These are phyloP conservation scores for Stercorarius parasiticus DNA, from an alignment of 2,113 vertebrate genomes.

Conservation along the genomic window DNA sequence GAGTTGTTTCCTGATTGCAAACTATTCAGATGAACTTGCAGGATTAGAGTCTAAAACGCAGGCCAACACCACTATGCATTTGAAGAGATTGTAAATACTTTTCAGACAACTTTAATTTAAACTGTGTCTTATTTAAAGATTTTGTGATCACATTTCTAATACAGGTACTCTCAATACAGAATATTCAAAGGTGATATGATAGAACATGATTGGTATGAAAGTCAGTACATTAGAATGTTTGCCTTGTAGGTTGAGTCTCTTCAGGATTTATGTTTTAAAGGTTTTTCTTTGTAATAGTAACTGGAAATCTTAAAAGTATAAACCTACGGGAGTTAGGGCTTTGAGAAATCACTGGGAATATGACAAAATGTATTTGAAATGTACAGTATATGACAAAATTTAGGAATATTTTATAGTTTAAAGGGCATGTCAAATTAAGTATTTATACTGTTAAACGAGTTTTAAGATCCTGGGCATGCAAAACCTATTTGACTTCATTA, in stretches of 20 bases:
- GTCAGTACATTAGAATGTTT: neutral
- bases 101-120: neutral
- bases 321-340: neutral
- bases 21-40: neutral
- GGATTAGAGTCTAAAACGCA: neutral
- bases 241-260: neutral
- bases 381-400: neutral
- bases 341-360: neutral
- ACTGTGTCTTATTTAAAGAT: neutral
- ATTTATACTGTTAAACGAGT: neutral
- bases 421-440: neutral
- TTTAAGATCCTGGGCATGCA: neutral
- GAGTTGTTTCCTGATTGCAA: neutral
- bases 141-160: neutral
- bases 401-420: neutral
- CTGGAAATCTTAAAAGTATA: neutral
- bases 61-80: neutral
- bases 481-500: slow-evolving; percentile 22
- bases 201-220: neutral
- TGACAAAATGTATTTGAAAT: neutral
- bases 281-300: neutral
- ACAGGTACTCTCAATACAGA: neutral
- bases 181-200: neutral
- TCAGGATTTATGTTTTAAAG: neutral
- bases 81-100: neutral